Conservation (phyloP, 2,888 invertebrate genomes). For the Lampropteryx suffumata region DNA sequence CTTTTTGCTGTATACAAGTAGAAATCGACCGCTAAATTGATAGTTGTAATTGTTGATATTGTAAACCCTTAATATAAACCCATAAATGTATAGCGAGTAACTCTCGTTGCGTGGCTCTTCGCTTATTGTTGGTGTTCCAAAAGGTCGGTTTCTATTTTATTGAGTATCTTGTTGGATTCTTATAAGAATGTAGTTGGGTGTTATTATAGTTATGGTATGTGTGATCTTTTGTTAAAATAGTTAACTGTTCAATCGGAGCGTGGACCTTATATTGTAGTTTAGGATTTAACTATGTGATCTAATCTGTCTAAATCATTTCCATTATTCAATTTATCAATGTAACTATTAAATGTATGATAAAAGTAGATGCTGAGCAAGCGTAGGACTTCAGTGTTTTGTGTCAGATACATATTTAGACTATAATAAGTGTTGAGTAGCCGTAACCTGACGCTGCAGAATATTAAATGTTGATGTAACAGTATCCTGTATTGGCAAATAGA, state of each 20-base stretch:
- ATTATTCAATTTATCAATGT: too few relatives aligned
- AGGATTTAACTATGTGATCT: background rate
- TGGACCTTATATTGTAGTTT: conserved; percentile 16
- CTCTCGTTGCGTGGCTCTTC: background rate
- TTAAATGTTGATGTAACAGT: too few relatives aligned
- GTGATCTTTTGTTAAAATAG: conserved; percentile 32
- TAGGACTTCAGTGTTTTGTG: too few relatives aligned
- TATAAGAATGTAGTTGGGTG: conserved; percentile 26
- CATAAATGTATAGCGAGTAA: background rate
- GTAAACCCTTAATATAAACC: background rate
- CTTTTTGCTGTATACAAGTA: conserved; percentile 4
- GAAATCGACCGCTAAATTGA: conserved; percentile 10
- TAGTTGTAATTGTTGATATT: conserved; percentile 9
- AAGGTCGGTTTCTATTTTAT: conserved; percentile 10
- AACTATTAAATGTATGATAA: too few relatives aligned
- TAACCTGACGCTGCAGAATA: too few relatives aligned
- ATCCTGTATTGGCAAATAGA: too few relatives aligned
- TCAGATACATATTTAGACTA: too few relatives aligned
- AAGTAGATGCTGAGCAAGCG: too few relatives aligned
- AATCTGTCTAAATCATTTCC: too few relatives aligned
- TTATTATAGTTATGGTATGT: conserved; percentile 28
- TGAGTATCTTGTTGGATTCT: conserved; percentile 28
- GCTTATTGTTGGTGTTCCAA: conserved; percentile 3
- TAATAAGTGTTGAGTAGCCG: too few relatives aligned
- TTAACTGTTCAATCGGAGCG: conserved; percentile 29